Conservation (phyloP, 2,113 vertebrate genomes). For the Gymnogyps californianus region DNA sequence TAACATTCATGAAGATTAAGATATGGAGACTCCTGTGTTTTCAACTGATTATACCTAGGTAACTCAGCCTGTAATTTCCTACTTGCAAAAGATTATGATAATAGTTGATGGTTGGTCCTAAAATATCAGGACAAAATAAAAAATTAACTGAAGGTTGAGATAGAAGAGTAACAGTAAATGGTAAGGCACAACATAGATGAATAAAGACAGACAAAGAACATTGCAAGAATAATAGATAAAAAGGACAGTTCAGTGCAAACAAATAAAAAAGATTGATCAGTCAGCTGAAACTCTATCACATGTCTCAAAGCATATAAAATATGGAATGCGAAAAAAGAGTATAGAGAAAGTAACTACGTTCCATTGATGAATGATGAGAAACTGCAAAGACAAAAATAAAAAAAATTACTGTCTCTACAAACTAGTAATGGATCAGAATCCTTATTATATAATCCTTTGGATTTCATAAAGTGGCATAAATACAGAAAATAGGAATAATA, state of each 20-base stretch:
- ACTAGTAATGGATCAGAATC: neutral
- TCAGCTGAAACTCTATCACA: neutral
- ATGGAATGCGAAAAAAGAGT: neutral
- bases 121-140: neutral
- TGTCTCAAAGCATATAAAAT: neutral
- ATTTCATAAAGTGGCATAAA: neutral
- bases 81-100: neutral
- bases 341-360: neutral
- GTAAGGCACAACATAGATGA: neutral
- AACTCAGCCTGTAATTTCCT: neutral
- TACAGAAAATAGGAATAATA: neutral
- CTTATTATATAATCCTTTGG: neutral
- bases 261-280: neutral
- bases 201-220: neutral
- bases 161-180: neutral
- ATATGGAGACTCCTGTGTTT: neutral
- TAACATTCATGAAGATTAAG: conserved; percentile 15
- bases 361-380: neutral
- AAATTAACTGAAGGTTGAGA: neutral
- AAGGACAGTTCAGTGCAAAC: neutral
- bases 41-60: neutral
- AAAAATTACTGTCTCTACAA: neutral
- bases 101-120: neutral
- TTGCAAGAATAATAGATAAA: conserved; percentile 1
- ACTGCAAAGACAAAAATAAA: neutral